Conservation (phyloP, 2,888 invertebrate species). For the Philereme vetulata region DNA sequence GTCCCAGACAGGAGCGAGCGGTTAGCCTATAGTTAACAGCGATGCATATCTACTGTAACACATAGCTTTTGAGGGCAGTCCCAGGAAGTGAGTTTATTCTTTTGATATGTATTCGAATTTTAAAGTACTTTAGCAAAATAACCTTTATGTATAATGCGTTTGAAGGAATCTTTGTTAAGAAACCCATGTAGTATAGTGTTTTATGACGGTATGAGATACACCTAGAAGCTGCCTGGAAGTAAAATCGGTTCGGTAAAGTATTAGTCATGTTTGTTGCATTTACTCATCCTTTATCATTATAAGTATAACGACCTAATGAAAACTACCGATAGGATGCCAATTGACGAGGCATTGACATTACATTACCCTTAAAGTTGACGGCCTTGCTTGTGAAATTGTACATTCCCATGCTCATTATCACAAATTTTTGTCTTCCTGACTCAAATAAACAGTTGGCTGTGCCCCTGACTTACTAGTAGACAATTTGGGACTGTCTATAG, state of each 20-base stretch:
- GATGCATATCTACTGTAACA: no score
- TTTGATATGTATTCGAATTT: no score
- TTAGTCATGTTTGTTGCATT: constrained; percentile 8
- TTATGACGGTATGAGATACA: no score
- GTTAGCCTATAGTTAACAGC: neutral
- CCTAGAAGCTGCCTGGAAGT: no score
- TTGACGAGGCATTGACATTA: constrained; percentile 32
- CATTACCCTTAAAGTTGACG: constrained; percentile 30
- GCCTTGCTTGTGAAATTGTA: constrained; percentile 29
- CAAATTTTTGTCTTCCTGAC: constrained; percentile 16
- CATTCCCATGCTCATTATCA: constrained; percentile 36
- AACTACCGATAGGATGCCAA: constrained; percentile 18
- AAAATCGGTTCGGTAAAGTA: neutral
- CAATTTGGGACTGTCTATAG: no score
- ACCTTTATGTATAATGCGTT: no score
- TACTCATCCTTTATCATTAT: constrained; percentile 21
- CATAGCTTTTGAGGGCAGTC: no score
- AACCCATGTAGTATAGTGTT: no score
- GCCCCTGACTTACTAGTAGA: neutral
- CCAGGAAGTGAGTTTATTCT: no score
- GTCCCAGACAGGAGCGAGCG: neutral
- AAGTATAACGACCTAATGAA: constrained; percentile 26
- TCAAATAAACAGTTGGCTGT: neutral
- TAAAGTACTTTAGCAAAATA: no score
- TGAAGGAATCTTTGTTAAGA: no score